Conservation (phyloP, 2,888 invertebrate genomes). For the Leucania comma region DNA sequence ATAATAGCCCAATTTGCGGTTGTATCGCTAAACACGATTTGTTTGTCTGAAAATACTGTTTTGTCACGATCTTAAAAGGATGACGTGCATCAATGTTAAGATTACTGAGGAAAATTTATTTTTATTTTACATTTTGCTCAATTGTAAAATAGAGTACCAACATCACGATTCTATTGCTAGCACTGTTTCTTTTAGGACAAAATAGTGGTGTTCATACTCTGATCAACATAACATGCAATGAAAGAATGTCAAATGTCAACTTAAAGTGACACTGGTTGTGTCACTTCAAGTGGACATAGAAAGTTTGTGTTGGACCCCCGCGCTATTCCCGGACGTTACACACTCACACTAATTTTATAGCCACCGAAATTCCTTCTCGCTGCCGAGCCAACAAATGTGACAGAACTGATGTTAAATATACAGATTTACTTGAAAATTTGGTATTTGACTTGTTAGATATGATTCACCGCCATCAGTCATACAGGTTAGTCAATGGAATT, state of each 20-base stretch:
- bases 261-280: conserved; percentile 30
- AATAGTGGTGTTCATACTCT: conserved; percentile 17
- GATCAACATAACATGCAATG: conserved; percentile 16
- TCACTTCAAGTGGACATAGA: conserved; percentile 74
- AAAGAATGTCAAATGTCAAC: conserved; percentile 69
- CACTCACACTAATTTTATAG: conserved; percentile 85
- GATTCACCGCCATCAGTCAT: conserved; percentile 32
- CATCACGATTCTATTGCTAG: too few species aligned
- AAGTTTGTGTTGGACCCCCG: conserved; percentile 75
- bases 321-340: conserved; percentile 80
- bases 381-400: conserved; percentile 65
- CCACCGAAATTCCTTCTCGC: conserved; percentile 78
- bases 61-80: conserved; percentile 12
- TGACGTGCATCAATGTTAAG: neutral
- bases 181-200: neutral
- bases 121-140: neutral
- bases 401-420: conserved; percentile 56
- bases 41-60: conserved; percentile 18
- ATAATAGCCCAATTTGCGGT: conserved; percentile 54
- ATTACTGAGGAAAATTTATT: neutral
- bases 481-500: neutral
- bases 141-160: neutral
- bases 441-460: conserved; percentile 25
- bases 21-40: conserved; percentile 21
- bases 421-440: conserved; percentile 31